These are phyloP conservation scores for Enchytraeus crypticus DNA, from an alignment of 2,888 invertebrate genomes.

Conservation along the genomic window DNA sequence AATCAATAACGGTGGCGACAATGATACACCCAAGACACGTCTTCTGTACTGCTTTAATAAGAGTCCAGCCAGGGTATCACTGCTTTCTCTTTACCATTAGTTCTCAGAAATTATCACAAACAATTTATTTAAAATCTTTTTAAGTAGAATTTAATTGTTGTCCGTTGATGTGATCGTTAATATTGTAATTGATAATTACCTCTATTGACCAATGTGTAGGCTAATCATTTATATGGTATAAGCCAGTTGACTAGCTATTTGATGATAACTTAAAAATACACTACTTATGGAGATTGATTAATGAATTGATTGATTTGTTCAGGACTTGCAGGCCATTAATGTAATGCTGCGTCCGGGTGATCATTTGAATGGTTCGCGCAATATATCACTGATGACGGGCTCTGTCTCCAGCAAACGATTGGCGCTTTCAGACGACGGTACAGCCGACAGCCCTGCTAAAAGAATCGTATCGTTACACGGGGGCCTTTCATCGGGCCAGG, in stretches of 20 bases:
- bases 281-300: too few species aligned
- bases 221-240: too few species aligned
- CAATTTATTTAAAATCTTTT: background rate
- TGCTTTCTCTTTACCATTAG: too few species aligned
- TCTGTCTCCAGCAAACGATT: constrained; percentile 1
- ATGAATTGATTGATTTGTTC: background rate
- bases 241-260: too few species aligned
- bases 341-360: constrained; percentile 19
- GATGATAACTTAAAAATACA: too few species aligned
- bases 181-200: too few species aligned
- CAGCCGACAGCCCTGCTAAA: constrained; percentile 2
- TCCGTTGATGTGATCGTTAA: background rate
- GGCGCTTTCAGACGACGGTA: constrained; percentile 3
- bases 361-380: background rate
- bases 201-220: too few species aligned
- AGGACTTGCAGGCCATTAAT: constrained; percentile 25
- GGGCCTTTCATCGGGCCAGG: background rate
- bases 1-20: constrained; percentile 19
- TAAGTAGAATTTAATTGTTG: background rate
- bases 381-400: background rate
- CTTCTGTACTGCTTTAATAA: constrained; percentile 72
- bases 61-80: constrained; percentile 73
- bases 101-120: background rate
- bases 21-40: constrained; percentile 45
- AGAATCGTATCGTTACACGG: background rate